Evolutionary conservation across 35 echinoderm and acorn worm species (phyloP), one percentile per base, ranked within the genome.

Genomic region (Apostichopus japonicus): DNA sequence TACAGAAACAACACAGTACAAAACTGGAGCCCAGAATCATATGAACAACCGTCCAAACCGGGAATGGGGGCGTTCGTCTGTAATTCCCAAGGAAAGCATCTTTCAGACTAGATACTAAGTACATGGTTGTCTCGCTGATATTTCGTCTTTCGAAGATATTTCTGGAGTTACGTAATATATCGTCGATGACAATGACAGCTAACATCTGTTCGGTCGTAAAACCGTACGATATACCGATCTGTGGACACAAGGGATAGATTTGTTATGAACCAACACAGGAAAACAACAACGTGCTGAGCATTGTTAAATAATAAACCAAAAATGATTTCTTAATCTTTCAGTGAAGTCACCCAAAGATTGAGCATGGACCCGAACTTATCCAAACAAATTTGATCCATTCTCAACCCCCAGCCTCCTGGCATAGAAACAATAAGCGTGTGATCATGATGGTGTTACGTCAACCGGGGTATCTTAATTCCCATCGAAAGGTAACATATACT

Each of bases 21-120:
- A 90, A 90, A 19, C 24, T 54, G 16, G 87, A 71, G 22, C 87
- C 87, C 13, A 90, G 23, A 11, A 24, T 24, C 87, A 90, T 76
- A 51, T 75, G 87, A 10, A 90, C 87, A 17, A 90, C 87, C 24
- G 87, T 90, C 87, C 87, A 90, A 53, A 90, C 71, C 6, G 87
- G 87, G 23, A 90, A 90, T 73, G 87, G 87, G 5, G 87, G 87
- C 10, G 61, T 90, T 23, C 87, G 71, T 71, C 27, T 90, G 71
- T 90, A 90, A 17, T 73, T 63, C 16, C 71, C 65, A 6, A 72
- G n/a, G 21, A 90, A 90, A 27, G 71, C 87, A 27, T 90, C 27
- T 77, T 73, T 77, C 19, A 90, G 53, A 90, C 65, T 90, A 11
- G 10, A n/a, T 14, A 90, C 10, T 23, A 90, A 73, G 61, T 33